Evolutionary conservation across 2,797 vertebrate genomes (phyloP).

Genomic region (Liasis olivaceus): DNA sequence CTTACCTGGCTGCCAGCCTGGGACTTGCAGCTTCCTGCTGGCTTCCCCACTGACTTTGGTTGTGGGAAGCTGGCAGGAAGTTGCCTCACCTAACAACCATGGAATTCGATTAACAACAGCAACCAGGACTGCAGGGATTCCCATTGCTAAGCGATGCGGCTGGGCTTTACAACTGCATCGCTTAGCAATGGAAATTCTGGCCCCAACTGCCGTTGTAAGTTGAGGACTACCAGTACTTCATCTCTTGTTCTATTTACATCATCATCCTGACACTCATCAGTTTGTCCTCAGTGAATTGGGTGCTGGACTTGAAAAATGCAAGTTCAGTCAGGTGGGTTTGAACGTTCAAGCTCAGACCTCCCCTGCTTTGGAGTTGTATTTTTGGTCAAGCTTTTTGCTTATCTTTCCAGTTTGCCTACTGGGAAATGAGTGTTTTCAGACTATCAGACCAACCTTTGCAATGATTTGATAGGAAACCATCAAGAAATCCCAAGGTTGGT

Average conservation of each 20-base stretch:
- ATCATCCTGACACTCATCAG: not conserved
- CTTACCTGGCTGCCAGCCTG: not conserved
- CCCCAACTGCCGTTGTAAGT: not conserved
- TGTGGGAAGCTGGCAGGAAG: too few species aligned
- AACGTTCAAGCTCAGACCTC: not conserved
- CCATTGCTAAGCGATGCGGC: not conserved
- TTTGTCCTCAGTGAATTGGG: not conserved
- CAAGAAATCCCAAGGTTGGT: not conserved
- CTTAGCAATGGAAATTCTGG: not conserved
- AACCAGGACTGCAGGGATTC: not conserved
- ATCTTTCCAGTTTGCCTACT: not conserved
- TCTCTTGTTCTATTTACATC: not conserved
- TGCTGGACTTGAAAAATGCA: not conserved
- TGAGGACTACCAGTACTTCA: not conserved
- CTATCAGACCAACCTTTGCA: too few species aligned
- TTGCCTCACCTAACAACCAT: not conserved
- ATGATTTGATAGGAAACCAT: not conserved
- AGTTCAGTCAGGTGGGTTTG: not conserved
- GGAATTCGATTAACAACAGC: not conserved
- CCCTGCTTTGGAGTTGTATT: not conserved
- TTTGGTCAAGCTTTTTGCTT: not conserved
- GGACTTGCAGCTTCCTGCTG: not conserved
- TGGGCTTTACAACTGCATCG: not conserved
- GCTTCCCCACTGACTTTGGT: too few species aligned
- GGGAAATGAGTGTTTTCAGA: not conserved